These are phyloP conservation scores for Nothobranchius furzeri DNA, from an alignment of 2,113 vertebrate species.

Conservation along the genomic window DNA sequence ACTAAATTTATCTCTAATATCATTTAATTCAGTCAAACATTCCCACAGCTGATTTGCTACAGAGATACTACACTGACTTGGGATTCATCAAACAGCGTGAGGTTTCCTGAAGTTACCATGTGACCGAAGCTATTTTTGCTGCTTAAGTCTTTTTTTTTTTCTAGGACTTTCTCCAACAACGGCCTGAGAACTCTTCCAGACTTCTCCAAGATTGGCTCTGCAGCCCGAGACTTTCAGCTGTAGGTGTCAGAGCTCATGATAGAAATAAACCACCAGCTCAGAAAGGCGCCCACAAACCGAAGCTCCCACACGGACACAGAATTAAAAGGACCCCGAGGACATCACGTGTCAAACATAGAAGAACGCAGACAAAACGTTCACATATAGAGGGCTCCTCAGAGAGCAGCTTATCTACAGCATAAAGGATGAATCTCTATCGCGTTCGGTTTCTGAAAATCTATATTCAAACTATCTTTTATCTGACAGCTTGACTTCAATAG, in stretches of 20 bases:
- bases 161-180: constrained; percentile 75
- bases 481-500: constrained; percentile 8
- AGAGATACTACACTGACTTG: too few species aligned
- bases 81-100: too few species aligned
- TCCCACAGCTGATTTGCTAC: too few species aligned
- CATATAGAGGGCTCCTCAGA: neutral
- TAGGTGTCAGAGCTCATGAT: constrained; percentile 48
- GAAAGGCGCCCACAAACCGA: constrained; percentile 1
- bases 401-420: constrained; percentile 9
- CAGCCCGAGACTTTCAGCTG: constrained; percentile 55
- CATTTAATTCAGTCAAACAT: too few species aligned
- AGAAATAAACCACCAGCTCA: constrained; percentile 3
- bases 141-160: constrained; percentile 8
- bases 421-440: constrained; percentile 15
- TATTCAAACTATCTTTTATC: constrained; percentile 15
- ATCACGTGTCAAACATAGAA: constrained; percentile 19
- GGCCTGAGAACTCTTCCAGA: constrained; percentile 70
- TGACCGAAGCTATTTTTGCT: too few species aligned
- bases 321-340: constrained; percentile 22
- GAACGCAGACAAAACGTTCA: constrained; percentile 10
- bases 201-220: constrained; percentile 71
- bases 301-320: constrained; percentile 18
- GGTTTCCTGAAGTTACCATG: too few species aligned
- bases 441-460: constrained; percentile 16
- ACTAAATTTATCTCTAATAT: too few species aligned